Conservation (phyloP, 1,140 invertebrate species). For the Proctacanthus coquilletti region DNA sequence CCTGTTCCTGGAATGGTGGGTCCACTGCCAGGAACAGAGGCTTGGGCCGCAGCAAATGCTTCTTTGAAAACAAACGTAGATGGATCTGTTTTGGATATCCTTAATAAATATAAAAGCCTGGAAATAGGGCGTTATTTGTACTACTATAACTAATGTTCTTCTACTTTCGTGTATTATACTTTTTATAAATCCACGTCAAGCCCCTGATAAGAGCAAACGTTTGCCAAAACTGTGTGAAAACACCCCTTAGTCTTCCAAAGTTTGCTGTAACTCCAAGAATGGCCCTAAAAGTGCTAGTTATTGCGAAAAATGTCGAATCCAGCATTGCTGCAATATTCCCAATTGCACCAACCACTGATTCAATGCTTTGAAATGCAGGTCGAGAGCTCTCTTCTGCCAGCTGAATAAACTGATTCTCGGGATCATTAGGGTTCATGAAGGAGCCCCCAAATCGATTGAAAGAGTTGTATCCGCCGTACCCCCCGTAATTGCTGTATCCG, state of each 20-base stretch:
- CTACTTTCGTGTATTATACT: constrained; percentile 28
- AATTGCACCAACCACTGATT: constrained; percentile 81
- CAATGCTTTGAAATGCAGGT: constrained; percentile 85
- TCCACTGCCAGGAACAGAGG: constrained; percentile 20
- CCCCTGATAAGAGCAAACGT: constrained; percentile 66
- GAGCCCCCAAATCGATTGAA: constrained; percentile 35
- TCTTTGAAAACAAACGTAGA: constrained; percentile 38
- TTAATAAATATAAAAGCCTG: constrained; percentile 23
- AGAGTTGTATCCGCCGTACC: constrained; percentile 23
- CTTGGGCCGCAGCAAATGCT: constrained; percentile 37
- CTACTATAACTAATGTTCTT: too few relatives aligned
- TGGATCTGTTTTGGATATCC: constrained; percentile 23
- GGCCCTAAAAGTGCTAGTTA: constrained; percentile 88
- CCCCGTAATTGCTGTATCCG: constrained; percentile 22
- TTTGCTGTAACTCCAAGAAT: constrained; percentile 92
- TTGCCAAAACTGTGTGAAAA: constrained; percentile 72
- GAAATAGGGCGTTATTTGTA: background rate
- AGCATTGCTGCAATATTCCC: constrained; percentile 90
- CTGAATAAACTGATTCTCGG: constrained; percentile 52
- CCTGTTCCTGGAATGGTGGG: constrained; percentile 43
- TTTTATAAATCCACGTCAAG: constrained; percentile 63
- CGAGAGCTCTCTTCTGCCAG: constrained; percentile 81
- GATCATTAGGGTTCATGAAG: constrained; percentile 33
- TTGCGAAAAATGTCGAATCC: constrained; percentile 87
- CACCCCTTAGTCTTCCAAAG: constrained; percentile 63